Base-by-base conservation (phyloP, 2,888 invertebrate species). In the Lycaena phlaeas region DNA sequence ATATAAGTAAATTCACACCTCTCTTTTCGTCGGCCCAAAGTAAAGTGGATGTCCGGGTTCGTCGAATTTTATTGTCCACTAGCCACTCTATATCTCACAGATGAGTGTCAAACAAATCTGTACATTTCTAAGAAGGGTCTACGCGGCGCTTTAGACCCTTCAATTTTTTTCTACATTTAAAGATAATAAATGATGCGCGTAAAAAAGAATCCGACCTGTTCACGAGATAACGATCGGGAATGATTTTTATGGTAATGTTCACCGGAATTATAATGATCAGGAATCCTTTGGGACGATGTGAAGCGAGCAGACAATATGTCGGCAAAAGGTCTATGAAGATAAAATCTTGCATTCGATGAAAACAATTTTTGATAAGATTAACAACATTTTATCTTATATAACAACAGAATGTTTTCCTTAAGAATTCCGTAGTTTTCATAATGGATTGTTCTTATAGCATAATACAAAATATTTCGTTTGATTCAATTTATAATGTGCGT, bases 161-260 rank as follows among this genome's bases (percentile, higher is more conserved):
- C 49, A 47, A 60, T 78, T 79, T 22, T 81, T 79, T 82, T 81
- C 73, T 78, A 62, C 67, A 65, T 64, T 68, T 69, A 73, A 73
- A 79, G 74, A 82, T 82, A 84, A 82, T 82, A 82, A 84, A 84
- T 81, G 81, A 82, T 76, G 74, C 70, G 64, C 70, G 69, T 67
- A 73, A 76, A 76, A 84, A 81, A 71, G 66, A 73, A 70, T 71
- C 72, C 76, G 81, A 84, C 82, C 84, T 84, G 82, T 76, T 79
- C 77, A 68, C 61, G 57, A 59, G 82, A 82, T 82, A 82, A 79
- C 70, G 72, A 82, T 82, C 82, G 55, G 58, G 65, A 76, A 76
- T 70, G 60, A 81, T 82, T 82, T 82, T 82, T 82, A 82, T 84
- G 79, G 79, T 79, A 84, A 82, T 78, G 68, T 67, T 75, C 63